These are phyloP conservation scores for Zaprionus lachaisei DNA, from an alignment of 1,140 invertebrate species.

Conservation along the genomic window DNA sequence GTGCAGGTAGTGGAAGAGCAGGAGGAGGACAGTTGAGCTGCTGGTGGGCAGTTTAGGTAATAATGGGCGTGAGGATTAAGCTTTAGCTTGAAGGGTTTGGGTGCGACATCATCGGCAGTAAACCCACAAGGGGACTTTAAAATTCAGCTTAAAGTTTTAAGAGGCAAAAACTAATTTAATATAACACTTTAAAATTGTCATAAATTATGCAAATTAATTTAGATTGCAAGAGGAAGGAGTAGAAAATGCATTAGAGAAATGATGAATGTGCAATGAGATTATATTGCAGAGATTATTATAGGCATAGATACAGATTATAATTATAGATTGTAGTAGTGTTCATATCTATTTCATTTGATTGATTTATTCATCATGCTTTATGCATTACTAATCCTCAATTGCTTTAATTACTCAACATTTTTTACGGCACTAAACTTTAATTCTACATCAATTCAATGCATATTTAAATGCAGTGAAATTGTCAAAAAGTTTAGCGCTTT, in stretches of 20 bases:
- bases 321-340: not conserved
- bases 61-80: slow-evolving; percentile 28
- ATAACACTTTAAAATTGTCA: not conserved
- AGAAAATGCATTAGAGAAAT: not conserved
- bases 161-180: slow-evolving; percentile 12
- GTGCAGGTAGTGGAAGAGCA: not conserved
- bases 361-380: not conserved
- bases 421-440: not conserved
- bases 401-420: not conserved
- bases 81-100: not conserved
- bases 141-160: slow-evolving; percentile 10
- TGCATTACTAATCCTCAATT: not conserved
- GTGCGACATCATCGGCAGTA: not conserved
- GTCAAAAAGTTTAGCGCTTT: slow-evolving; percentile 28
- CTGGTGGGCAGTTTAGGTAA: slow-evolving; percentile 13
- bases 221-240: not conserved
- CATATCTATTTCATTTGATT: not conserved
- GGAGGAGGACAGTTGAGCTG: not conserved
- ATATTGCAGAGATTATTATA: not conserved
- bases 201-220: slow-evolving; percentile 28
- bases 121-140: not conserved
- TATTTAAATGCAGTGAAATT: slow-evolving; percentile 17
- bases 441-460: not conserved
- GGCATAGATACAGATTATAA: not conserved
- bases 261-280: not conserved